Percentiles rank a stretch among this genome's conserved stretches.
phyloP scores from a whole-genome alignment of 2,113 vertebrate species.

The Anarrhichthys ocellatus region DNA sequence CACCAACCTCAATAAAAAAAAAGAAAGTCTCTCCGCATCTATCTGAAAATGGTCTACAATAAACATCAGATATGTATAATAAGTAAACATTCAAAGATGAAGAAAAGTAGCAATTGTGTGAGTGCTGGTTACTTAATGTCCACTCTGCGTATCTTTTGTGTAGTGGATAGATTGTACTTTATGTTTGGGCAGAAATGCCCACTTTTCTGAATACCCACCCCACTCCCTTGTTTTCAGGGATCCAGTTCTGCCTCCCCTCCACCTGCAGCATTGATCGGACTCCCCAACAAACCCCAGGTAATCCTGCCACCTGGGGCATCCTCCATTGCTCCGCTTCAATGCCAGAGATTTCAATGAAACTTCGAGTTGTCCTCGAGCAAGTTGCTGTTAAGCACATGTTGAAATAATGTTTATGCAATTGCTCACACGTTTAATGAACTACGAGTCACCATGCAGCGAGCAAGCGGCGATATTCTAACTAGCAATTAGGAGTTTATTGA shows the following conservation, averaged over 20 bases:
- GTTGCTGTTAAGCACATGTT: background rate
- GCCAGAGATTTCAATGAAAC: conserved; percentile 1
- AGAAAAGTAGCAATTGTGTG: background rate
- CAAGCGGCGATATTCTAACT: background rate
- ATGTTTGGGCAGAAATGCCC: conserved; percentile 53
- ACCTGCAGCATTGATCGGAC: conserved; percentile 80
- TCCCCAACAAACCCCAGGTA: conserved; percentile 82
- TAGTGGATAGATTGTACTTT: conserved; percentile 22
- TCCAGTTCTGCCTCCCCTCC: conserved; percentile 85
- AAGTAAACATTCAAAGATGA: background rate
- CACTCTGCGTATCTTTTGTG: conserved; percentile 11
- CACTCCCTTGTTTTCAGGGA: conserved; percentile 81
- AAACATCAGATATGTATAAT: background rate
- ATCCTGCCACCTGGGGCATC: conserved; percentile 42
- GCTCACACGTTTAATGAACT: conserved; percentile 7
- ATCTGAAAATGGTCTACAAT: background rate
- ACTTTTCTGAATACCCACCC: conserved; percentile 69
- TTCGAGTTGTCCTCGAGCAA: conserved; percentile 4
- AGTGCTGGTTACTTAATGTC: background rate
- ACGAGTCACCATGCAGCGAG: background rate
- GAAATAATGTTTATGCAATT: conserved; percentile 2
- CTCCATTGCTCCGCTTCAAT: background rate
- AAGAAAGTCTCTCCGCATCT: background rate
- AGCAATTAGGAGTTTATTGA: background rate
- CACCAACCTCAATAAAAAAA: background rate